Conservation (phyloP, 2,888 invertebrate genomes). For the Eugnorisma glareosa region DNA sequence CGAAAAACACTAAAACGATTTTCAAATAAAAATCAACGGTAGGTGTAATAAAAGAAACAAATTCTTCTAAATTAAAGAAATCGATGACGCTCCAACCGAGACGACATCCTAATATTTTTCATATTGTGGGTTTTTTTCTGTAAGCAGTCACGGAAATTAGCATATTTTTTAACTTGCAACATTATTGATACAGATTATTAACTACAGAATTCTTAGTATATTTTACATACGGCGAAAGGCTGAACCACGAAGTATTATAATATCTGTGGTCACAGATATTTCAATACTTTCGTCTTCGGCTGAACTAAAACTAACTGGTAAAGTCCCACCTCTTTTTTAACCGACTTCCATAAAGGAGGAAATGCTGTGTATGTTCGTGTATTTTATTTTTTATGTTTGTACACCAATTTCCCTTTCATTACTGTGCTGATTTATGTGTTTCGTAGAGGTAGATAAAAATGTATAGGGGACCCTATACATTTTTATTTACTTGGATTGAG, state of each 20-base stretch:
- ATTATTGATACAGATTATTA: constrained; percentile 24
- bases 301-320: too few species aligned
- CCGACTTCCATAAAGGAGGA: not conserved
- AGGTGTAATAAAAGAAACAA: constrained; percentile 75
- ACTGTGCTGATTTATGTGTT: too few species aligned
- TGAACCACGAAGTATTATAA: too few species aligned
- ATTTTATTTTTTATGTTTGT: not conserved
- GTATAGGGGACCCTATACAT: too few species aligned
- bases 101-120: constrained; percentile 76
- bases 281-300: too few species aligned
- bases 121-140: constrained; percentile 53
- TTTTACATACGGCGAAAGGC: not conserved
- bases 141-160: constrained; percentile 34
- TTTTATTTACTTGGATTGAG: too few species aligned
- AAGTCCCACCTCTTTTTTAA: not conserved
- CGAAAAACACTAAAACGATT: constrained; percentile 66
- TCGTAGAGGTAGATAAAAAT: too few species aligned
- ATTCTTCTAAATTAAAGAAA: constrained; percentile 81
- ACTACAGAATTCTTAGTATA: constrained; percentile 15
- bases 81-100: constrained; percentile 80
- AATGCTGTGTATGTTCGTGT: not conserved
- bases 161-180: constrained; percentile 34
- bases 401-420: too few species aligned
- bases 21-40: constrained; percentile 63
- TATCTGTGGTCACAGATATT: too few species aligned